Base-by-base conservation (phyloP, 2,888 invertebrate genomes). In the Andrena bucephala region DNA sequence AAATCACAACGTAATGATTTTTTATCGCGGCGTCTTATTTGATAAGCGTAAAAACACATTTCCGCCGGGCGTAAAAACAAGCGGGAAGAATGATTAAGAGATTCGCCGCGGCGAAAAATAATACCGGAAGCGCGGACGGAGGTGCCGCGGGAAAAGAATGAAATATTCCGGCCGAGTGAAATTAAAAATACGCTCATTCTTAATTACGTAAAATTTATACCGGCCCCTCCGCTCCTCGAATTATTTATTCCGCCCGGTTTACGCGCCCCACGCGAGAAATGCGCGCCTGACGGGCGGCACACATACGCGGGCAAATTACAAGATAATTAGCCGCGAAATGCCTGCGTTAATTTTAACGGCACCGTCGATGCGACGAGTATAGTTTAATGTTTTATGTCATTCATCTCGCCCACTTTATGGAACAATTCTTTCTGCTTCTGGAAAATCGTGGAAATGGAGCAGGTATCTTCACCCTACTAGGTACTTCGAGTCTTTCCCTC, bases 141-240 rank as follows among this genome's bases (percentile, higher is more conserved):
- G 48, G 42, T 60, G 27, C 36, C 24, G 24, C 63, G 71, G 48
- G 54, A 16, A 50, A 63, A 31, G 67, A 81, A 79, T 72, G 65
- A 72, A 84, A 71, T 69, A 79, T 74, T 76, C 29, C 62, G 52
- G 60, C 70, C 1, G 69, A 70, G 63, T 75, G 73, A 81, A 81
- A 87, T 86, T 81, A 81, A 86, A 84, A 81, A 79, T 79, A 81
- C 78, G 78, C 79, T 77, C 48, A 62, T 57, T 42, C 50, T 67
- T 62, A 74, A 69, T 75, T 72, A 71, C 66, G 70, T 66, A 57
- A 70, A 78, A 71, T 78, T 69, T 65, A 69, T 57, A 60, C 36
- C 31, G 42, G 20, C 48, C 7, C 4, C 8, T 20, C 48, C 10
- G 7, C 13, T 36, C 42, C 52, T 66, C 59, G 36, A 78, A 78